Evolutionary conservation across 1,140 invertebrate species (phyloP), one percentile per base, ranked within the genome.

Genomic region (Drosophila arizonae): DNA sequence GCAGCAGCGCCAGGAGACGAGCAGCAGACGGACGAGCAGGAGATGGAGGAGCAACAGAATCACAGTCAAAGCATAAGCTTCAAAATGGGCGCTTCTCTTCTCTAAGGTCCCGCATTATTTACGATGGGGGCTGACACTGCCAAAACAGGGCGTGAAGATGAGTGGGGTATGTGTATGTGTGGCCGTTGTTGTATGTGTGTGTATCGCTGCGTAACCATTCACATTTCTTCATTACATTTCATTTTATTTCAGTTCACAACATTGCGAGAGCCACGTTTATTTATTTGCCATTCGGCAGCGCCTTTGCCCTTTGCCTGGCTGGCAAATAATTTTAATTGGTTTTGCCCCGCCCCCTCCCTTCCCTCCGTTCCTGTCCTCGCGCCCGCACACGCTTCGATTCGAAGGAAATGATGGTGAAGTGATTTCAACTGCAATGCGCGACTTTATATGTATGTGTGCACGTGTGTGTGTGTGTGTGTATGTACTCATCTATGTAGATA

Each of bases 311-410:
- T 84, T 84, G 77, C 81, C 68, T 84, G 67, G 65, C 65, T 69
- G 66, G 67, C 76, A 87, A 87, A 87, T 88, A 88, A 87, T 88
- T 87, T 87, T 87, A 87, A 87, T 87, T 87, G 82, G 82, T 87
- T 87, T 87, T 87, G 51, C 79, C 77, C 21, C 45, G 33, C 70
- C 21, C 39, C 33, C 56, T 13, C 11, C 60, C 30, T 24, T n/a
- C 74, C 17, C 55, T 15, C 39, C 21, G 21, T 1, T 24, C 60
- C 30, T 24, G 11, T 69, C n/a, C 55, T 21, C 74, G 24, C 45
- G 24, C 4, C 24, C 28, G 6, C 6, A 17, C 39, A 6, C 60
- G 17, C 6, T 46, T 45, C 45, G 65, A 66, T 57, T 71, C 21
- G 73, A 61, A 39, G 65, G 65, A 80, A 67, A 33, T 69, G 58